Percentiles rank a stretch among this genome's conserved stretches.
Conservation (phyloP, 30 jellyfish, hydroid and myxozoan genomes). For the Hydractinia echinata region DNA sequence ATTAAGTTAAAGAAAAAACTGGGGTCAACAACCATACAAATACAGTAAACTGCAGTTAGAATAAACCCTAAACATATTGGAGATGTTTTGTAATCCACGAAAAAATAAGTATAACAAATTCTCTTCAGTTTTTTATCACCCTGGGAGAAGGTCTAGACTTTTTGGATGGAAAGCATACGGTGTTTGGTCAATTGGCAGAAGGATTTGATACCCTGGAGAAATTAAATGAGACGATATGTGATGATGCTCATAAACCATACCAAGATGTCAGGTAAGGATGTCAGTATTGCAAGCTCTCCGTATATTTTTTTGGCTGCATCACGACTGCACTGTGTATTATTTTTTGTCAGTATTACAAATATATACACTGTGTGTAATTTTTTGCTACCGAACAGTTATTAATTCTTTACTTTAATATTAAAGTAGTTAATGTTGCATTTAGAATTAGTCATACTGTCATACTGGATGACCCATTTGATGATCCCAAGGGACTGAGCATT, state of each 20-base stretch:
- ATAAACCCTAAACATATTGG: too few relatives aligned
- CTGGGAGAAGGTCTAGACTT: constrained; percentile 58
- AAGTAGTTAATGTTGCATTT: neutral
- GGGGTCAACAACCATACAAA: too few relatives aligned
- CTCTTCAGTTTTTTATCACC: constrained; percentile 69
- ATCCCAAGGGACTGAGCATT: constrained; percentile 67
- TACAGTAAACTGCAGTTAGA: too few relatives aligned
- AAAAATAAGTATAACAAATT: too few relatives aligned
- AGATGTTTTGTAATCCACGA: too few relatives aligned
- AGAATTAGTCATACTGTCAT: constrained; percentile 88
- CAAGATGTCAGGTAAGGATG: constrained; percentile 88
- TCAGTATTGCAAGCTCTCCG: too few relatives aligned
- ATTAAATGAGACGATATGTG: constrained; percentile 70
- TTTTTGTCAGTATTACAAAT: too few relatives aligned
- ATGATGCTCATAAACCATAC: constrained; percentile 75
- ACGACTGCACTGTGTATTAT: too few relatives aligned
- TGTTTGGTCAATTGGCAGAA: constrained; percentile 91
- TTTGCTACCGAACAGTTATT: too few relatives aligned
- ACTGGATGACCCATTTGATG: constrained; percentile 95
- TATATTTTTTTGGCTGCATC: neutral
- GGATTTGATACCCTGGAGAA: constrained; percentile 86
- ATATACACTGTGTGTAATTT: too few relatives aligned
- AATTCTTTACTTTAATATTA: too few relatives aligned
- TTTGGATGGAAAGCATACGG: constrained; percentile 96
- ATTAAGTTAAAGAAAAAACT: too few relatives aligned